A percentile compares a stretch with the other conserved stretches of the same genome.
Evolutionary conservation across 2,888 invertebrate species (phyloP).

Genomic region (Philhelius pedissequus): DNA sequence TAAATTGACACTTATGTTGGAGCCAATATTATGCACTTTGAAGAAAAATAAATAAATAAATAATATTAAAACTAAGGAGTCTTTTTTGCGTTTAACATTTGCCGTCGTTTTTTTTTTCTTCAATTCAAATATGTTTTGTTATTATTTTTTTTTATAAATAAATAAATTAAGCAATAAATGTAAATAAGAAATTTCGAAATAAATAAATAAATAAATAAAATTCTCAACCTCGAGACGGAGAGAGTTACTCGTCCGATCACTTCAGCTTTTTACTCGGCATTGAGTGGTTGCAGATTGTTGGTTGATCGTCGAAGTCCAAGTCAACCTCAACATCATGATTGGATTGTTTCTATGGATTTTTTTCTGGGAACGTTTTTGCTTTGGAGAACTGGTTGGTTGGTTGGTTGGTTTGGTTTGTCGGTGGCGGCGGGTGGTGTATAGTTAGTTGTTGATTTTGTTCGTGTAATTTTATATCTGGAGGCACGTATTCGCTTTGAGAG

Average conservation of each 20-base stretch:
- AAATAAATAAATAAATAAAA: conserved; percentile 30
- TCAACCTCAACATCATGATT: not conserved
- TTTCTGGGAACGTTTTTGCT: conserved; percentile 43
- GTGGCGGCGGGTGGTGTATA: not conserved
- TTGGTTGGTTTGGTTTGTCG: not conserved
- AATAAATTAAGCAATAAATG: conserved; percentile 37
- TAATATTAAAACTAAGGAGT: conserved; percentile 23
- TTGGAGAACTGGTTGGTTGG: conserved; percentile 51
- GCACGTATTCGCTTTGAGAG: conserved; percentile 42
- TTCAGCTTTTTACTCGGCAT: conserved; percentile 69
- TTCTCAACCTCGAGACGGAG: conserved; percentile 62
- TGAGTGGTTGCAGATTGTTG: conserved; percentile 62
- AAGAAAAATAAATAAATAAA: conserved; percentile 21
- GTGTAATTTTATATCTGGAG: conserved; percentile 32
- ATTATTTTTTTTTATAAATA: not conserved
- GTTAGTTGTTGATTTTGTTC: not conserved
- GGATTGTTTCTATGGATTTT: conserved; percentile 2
- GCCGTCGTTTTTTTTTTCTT: conserved; percentile 21
- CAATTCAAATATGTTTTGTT: not conserved
- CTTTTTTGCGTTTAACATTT: not conserved
- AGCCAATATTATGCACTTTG: not conserved
- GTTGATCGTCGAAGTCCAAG: conserved; percentile 45
- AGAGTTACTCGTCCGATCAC: conserved; percentile 65
- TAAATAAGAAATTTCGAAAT: conserved; percentile 54
- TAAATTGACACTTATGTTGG: not conserved